Evolutionary conservation across 1,140 invertebrate species (phyloP).

Genomic region (Mercenaria mercenaria): DNA sequence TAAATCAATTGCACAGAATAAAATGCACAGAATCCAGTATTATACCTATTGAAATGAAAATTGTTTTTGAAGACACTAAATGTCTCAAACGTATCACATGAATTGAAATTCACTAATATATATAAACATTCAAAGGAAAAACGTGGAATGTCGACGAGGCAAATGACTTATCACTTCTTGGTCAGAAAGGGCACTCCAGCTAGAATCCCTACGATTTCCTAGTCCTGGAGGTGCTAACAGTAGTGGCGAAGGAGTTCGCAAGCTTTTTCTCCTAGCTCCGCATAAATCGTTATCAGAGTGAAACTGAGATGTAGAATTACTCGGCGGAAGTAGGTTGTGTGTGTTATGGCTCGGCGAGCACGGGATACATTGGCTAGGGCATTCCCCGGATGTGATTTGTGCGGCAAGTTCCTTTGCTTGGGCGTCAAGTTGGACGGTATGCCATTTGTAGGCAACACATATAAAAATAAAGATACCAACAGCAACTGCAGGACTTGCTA

Average conservation of each 20-base stretch:
- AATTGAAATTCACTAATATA: no score
- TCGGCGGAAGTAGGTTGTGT: background rate
- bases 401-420: conserved; percentile 40
- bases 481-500: conserved; percentile 55
- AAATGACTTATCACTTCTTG: conserved; percentile 45
- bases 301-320: no score
- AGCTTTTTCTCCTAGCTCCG: conserved; percentile 7
- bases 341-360: background rate
- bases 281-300: background rate
- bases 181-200: conserved; percentile 38
- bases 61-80: no score
- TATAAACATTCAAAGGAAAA: conserved; percentile 13
- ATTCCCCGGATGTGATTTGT: background rate
- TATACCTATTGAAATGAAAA: no score
- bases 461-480: conserved; percentile 54
- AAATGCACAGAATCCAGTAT: no score
- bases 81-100: no score
- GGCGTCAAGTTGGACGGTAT: conserved; percentile 38
- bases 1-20: no score
- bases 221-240: background rate
- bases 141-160: conserved; percentile 48
- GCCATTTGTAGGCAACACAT: conserved; percentile 51
- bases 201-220: conserved; percentile 2
- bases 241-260: conserved; percentile 1
- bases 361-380: conserved; percentile 11